Base-by-base conservation (phyloP, 2,888 invertebrate species). In the Pelosia muscerda region DNA sequence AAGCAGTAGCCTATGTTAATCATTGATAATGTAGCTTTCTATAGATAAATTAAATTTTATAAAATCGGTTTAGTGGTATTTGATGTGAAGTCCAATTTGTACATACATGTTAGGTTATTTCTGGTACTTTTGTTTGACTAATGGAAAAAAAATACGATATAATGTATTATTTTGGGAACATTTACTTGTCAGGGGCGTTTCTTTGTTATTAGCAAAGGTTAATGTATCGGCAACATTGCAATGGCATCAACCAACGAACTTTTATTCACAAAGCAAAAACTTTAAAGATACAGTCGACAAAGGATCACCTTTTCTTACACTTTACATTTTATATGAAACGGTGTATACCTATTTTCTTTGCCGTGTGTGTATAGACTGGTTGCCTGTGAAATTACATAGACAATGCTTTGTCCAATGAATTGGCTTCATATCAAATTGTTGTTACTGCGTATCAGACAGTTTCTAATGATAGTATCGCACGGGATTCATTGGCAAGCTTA, bases 401-500 rank as follows among this genome's bases (percentile, higher is more conserved):
- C 72, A 75, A 72, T 76, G 65, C 49, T 49, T 49, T 49, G 49
- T n/a, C 49, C 54, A 58, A 66, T 65, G 66, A 74, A 82, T 81
- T 84, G 83, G 81, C 79, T 74, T 62, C 57, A 66, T 72, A 72
- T 81, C 82, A 80, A 79, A 81, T 76, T 56, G 71, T 73, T 74
- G 65, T 74, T 74, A 75, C 75, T 77, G 72, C 74, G 78, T 76
- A 79, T 79, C 77, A 66, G 72, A 72, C 75, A 55, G 57, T 75
- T 70, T 77, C 79, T 79, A 79, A 80, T 79, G 73, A 78, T 81
- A 81, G 84, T 76, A 74, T 75, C 72, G 65, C 66, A 64, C 54
- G 56, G 76, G 75, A 82, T 78, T 84, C 84, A 87, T 87, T 86
- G 84, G 84, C 81, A 83, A 77, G 73, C 71, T 81, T 81, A 79